Evolutionary conservation across 2,888 invertebrate genomes (phyloP), one percentile per base, ranked within the genome.

Genomic region (Globia sparganii): DNA sequence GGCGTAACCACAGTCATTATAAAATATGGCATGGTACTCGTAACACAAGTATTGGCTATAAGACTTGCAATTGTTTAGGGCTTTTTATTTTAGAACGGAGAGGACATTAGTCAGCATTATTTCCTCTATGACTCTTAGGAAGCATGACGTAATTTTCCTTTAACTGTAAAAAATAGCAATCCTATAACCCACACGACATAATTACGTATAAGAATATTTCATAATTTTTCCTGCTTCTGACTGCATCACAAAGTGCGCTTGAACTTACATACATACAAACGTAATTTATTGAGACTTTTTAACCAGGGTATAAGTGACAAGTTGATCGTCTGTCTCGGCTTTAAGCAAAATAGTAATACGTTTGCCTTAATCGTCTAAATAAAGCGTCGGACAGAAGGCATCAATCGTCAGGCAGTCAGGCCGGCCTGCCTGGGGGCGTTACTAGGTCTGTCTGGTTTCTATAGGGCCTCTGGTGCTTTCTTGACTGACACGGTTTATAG

Each of bases 111-210:
- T 77, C 56, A 73, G 61, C 2, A 53, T 13, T 49, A 61, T 75
- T 73, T 72, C 80, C 75, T 81, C n/a, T 40, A 37, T 58, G 66
- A 62, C n/a, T 83, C 75, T 64, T 64, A 77, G 13, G 74, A 65
- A 56, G 56, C n/a, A 84, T 86, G 71, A 81, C 65, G 70, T 64
- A 67, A 77, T 87, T 87, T 85, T 81, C 85, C 81, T 81, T 70
- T 81, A 86, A 84, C 83, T 70, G 87, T 86, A 83, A 82, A 86
- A 87, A 61, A 74, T 72, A 59, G 40, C 68, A 69, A 61, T 66
- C 46, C 40, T 72, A 15, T 66, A 69, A 37, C 43, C 56, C n/a
- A 58, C 65, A 67, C 28, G 13, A 65, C 49, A 71, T 73, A 75
- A 25, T 43, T 75, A 70, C 59, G 66, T n/a, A 61, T 68, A 67